phyloP scores from a whole-genome alignment of 2,113 vertebrate species.

The Echinops telfairi region DNA sequence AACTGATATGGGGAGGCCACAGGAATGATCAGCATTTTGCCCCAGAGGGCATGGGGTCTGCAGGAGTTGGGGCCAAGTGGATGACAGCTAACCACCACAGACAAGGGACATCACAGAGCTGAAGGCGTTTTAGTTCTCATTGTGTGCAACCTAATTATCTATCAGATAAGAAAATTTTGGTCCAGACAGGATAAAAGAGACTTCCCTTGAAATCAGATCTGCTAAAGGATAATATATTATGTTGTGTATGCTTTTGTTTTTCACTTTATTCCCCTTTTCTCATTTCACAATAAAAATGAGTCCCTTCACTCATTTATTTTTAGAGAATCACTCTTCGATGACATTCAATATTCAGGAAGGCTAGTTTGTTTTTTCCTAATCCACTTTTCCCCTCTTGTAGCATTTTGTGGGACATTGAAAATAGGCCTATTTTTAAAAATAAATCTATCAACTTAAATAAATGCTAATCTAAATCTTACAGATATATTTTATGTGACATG shows the following conservation, averaged over 20 bases:
- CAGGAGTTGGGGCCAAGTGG: neutral
- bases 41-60: neutral
- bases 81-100: neutral
- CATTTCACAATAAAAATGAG: slow-evolving; percentile 76
- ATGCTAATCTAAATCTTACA: slow-evolving; percentile 51
- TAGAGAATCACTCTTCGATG: slow-evolving; percentile 75
- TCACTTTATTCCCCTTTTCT: slow-evolving; percentile 59
- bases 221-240: slow-evolving; percentile 43
- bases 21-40: neutral
- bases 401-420: slow-evolving; percentile 69
- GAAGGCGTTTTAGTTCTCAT: neutral
- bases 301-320: slow-evolving; percentile 70
- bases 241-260: slow-evolving; percentile 70
- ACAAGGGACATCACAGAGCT: neutral
- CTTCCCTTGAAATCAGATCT: slow-evolving; percentile 72
- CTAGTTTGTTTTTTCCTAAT: slow-evolving; percentile 52
- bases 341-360: slow-evolving; percentile 66
- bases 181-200: slow-evolving; percentile 55
- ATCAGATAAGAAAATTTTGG: slow-evolving; percentile 67
- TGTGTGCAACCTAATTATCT: slow-evolving; percentile 11
- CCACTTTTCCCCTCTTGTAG: slow-evolving; percentile 57
- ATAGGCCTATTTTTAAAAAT: slow-evolving; percentile 63
- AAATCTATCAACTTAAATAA: slow-evolving; percentile 74
- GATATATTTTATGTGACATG: slow-evolving; percentile 61
- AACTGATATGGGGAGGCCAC: neutral